These are phyloP conservation scores for Watsonalla binaria DNA, from an alignment of 2,888 invertebrate species.

Conservation along the genomic window DNA sequence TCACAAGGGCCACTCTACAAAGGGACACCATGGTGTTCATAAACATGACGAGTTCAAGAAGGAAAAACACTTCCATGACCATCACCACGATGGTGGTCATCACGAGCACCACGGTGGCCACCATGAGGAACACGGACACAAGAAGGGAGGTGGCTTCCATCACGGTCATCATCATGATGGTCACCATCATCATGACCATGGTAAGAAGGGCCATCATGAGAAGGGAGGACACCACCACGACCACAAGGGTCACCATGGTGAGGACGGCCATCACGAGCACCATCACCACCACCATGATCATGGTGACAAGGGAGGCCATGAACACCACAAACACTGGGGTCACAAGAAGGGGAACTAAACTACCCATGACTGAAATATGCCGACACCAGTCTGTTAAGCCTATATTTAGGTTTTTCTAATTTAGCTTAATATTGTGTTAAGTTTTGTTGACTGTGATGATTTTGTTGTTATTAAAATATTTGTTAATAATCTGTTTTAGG, in stretches of 20 bases:
- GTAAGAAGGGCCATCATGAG: constrained; percentile 89
- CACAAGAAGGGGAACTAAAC: constrained; percentile 78
- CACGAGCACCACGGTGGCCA: constrained; percentile 89
- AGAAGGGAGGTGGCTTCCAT: constrained; percentile 89
- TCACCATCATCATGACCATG: constrained; percentile 87
- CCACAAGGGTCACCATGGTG: constrained; percentile 88
- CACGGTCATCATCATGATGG: constrained; percentile 88
- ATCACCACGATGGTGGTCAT: constrained; percentile 88
- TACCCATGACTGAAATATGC: constrained; percentile 26
- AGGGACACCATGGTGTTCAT: constrained; percentile 91
- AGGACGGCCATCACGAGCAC: constrained; percentile 87
- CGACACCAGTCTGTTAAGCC: constrained; percentile 43
- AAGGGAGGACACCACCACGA: constrained; percentile 90
- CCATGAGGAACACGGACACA: constrained; percentile 87
- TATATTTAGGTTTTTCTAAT: constrained; percentile 51
- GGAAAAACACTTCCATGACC: constrained; percentile 91
- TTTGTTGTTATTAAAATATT: constrained; percentile 48
- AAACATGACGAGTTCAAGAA: constrained; percentile 92
- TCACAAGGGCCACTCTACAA: constrained; percentile 91
- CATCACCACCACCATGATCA: constrained; percentile 86
- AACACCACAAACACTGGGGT: constrained; percentile 90
- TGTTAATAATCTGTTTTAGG: constrained; percentile 5
- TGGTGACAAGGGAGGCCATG: constrained; percentile 89
- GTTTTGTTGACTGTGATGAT: constrained; percentile 58
- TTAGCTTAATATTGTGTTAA: constrained; percentile 50